A percentile compares a stretch with the other conserved stretches of the same genome.
These are phyloP conservation scores for Lathronympha strigana DNA, from an alignment of 2,888 invertebrate genomes.

Conservation along the genomic window DNA sequence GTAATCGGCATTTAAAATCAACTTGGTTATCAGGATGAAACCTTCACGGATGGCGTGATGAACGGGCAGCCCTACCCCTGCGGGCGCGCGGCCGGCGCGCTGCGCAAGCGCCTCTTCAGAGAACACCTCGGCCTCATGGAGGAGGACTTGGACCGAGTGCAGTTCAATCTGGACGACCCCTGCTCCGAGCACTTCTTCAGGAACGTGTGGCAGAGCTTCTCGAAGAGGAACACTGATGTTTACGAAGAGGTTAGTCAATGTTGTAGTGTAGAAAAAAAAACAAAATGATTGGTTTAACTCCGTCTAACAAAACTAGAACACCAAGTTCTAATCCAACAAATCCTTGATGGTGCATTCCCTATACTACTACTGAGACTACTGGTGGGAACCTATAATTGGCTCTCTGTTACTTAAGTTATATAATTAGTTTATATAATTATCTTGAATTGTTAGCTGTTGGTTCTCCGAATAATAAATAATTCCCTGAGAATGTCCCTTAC, in stretches of 20 bases:
- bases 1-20: not conserved
- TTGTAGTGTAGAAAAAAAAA: no score
- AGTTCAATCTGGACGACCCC: conserved; percentile 90
- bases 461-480: no score
- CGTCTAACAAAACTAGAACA: no score
- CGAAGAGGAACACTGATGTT: conserved; percentile 92
- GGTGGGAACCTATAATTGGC: no score
- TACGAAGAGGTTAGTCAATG: conserved; percentile 87
- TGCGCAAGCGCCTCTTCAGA: conserved; percentile 93
- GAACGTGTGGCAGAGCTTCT: conserved; percentile 92
- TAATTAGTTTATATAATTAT: no score
- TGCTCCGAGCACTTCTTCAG: conserved; percentile 92
- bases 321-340: no score
- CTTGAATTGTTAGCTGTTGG: no score
- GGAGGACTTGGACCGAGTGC: conserved; percentile 72
- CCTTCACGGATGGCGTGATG: conserved; percentile 92
- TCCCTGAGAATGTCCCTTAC: no score
- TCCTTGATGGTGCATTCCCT: no score
- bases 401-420: no score
- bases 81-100: conserved; percentile 93
- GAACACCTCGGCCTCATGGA: conserved; percentile 93
- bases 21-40: conserved; percentile 86
- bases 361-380: no score
- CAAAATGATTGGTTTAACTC: no score
- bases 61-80: conserved; percentile 91